Evolutionary conservation across 2,113 vertebrate genomes (phyloP).

Genomic region (Corvus hawaiiensis): DNA sequence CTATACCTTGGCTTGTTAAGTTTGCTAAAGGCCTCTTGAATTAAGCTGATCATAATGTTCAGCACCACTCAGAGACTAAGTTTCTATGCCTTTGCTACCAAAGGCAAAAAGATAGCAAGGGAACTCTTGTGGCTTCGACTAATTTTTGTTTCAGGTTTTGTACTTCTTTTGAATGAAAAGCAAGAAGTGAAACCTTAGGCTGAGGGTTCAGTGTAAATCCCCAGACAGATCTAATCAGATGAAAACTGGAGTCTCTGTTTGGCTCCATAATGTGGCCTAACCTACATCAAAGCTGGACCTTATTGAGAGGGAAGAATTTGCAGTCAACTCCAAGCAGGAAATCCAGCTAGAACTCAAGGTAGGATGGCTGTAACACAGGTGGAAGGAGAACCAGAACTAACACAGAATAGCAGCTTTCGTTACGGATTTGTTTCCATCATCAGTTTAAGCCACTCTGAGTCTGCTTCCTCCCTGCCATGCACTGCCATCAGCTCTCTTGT

Average conservation of each 20-base stretch:
- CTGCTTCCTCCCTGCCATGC: not conserved
- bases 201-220: not conserved
- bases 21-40: not conserved
- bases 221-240: not conserved
- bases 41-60: not conserved
- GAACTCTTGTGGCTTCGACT: not conserved
- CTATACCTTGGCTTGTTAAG: not conserved
- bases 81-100: not conserved
- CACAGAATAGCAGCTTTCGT: not conserved
- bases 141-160: not conserved
- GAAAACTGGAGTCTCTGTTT: not conserved
- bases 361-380: not conserved
- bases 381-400: not conserved
- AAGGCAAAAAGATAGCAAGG: not conserved
- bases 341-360: not conserved
- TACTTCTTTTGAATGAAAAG: slow-evolving; percentile 26
- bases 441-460: not conserved
- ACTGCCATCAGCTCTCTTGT: not conserved
- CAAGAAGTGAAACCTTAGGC: slow-evolving; percentile 9
- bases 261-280: not conserved
- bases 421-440: not conserved
- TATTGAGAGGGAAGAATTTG: not conserved
- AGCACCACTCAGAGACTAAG: not conserved
- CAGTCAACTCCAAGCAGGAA: not conserved
- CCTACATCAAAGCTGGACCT: not conserved